Evolutionary conservation across 1,140 invertebrate species (phyloP).

Genomic region (Cardiocondyla obscurior): DNA sequence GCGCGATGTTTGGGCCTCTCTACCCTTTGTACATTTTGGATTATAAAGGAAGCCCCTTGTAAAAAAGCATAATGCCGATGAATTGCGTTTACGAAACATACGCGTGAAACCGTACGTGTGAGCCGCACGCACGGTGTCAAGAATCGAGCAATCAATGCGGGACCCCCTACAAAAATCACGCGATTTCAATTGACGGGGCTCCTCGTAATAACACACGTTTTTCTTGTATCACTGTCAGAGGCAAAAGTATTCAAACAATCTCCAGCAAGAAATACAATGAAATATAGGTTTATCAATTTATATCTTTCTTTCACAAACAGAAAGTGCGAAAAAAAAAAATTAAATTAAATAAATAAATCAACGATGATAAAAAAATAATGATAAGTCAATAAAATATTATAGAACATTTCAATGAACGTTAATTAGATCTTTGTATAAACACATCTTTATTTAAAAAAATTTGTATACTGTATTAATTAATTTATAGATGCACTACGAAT

Average conservation of each 20-base stretch:
- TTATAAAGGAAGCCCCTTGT: constrained; percentile 25
- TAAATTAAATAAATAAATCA: too few species aligned
- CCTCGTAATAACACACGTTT: not conserved
- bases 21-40: constrained; percentile 42
- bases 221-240: not conserved
- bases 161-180: not conserved
- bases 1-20: constrained; percentile 37
- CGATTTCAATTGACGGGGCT: not conserved
- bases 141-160: constrained; percentile 60
- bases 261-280: not conserved
- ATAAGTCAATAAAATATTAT: too few species aligned
- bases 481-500: constrained; percentile 15
- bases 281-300: not conserved
- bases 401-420: not conserved
- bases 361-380: too few species aligned
- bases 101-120: constrained; percentile 42
- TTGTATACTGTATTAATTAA: constrained; percentile 6
- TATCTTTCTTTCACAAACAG: too few species aligned
- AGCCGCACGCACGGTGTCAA: constrained; percentile 31
- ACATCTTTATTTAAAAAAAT: not conserved
- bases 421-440: not conserved
- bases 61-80: constrained; percentile 61
- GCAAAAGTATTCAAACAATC: not conserved
- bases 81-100: constrained; percentile 55
- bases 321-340: too few species aligned